Evolutionary conservation across 2,113 vertebrate genomes (phyloP).

Genomic region (Barbus barbus): DNA sequence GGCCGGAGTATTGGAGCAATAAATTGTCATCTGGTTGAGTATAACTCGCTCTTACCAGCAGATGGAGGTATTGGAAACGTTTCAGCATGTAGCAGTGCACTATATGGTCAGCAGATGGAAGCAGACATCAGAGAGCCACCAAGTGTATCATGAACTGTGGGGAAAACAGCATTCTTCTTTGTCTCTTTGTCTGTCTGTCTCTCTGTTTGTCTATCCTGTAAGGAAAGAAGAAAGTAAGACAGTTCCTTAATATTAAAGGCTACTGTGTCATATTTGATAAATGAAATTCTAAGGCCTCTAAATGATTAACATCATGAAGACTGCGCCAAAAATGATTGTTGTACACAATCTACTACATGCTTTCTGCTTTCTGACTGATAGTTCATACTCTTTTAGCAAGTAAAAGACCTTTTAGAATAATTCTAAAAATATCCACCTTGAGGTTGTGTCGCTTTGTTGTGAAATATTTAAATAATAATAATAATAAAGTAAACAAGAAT

Average conservation of each 20-base stretch:
- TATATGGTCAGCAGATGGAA: too few species aligned
- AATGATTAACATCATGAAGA: too few species aligned
- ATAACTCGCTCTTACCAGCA: slow-evolving; percentile 2
- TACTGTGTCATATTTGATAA: too few species aligned
- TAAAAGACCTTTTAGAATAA: not conserved
- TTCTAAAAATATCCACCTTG: not conserved
- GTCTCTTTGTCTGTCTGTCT: not conserved
- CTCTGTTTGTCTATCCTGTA: too few species aligned
- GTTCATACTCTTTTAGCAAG: not conserved
- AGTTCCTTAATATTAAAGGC: too few species aligned
- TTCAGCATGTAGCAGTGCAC: not conserved
- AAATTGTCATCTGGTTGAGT: not conserved
- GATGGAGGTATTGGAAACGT: slow-evolving; percentile 13
- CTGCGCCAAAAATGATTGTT: not conserved
- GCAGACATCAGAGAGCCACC: too few species aligned
- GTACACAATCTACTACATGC: not conserved
- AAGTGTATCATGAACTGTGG: too few species aligned
- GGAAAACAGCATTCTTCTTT: too few species aligned
- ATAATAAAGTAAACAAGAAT: too few species aligned
- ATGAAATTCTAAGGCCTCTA: not conserved
- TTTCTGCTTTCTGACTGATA: not conserved
- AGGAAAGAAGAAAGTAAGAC: too few species aligned
- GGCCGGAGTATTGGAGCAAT: not conserved
- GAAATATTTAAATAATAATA: not conserved
- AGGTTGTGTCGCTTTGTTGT: not conserved